phyloP scores from a whole-genome alignment of 1,140 invertebrate genomes.

The Calosoma granatense region DNA sequence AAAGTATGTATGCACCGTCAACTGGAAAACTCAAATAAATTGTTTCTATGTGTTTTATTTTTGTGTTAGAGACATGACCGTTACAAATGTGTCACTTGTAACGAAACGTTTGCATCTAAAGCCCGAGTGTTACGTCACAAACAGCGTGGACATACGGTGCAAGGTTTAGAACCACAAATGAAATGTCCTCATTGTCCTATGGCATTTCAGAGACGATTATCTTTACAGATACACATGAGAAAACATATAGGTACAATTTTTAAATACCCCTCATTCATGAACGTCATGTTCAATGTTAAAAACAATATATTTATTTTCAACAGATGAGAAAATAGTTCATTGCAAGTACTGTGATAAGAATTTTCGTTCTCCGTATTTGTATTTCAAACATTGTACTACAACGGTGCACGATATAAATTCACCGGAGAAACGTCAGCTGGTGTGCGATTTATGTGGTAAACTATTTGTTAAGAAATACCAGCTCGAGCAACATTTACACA shows the following conservation, averaged over 20 bases:
- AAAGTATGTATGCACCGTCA: slow-evolving; percentile 12
- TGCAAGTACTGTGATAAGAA: slow-evolving; percentile 18
- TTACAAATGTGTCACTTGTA: slow-evolving; percentile 32
- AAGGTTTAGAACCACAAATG: slow-evolving; percentile 16
- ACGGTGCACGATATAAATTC: slow-evolving; percentile 26
- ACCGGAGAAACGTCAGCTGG: slow-evolving; percentile 29
- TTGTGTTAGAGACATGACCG: slow-evolving; percentile 30
- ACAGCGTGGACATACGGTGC: slow-evolving; percentile 15
- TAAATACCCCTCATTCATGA: slow-evolving; percentile 20
- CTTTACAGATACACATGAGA: slow-evolving; percentile 20
- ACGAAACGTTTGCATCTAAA: slow-evolving; percentile 32
- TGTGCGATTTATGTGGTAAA: slow-evolving; percentile 30
- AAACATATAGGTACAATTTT: slow-evolving; percentile 20
- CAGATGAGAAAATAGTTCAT: slow-evolving; percentile 14
- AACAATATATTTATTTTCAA: no score
- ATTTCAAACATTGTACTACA: slow-evolving; percentile 27
- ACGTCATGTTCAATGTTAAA: no score
- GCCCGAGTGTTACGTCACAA: slow-evolving; percentile 23
- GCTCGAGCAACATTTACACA: slow-evolving; percentile 30
- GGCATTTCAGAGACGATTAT: slow-evolving; percentile 25
- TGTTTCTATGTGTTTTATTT: slow-evolving; percentile 2
- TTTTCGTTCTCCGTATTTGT: slow-evolving; percentile 15
- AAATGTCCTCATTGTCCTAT: slow-evolving; percentile 15
- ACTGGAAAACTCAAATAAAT: slow-evolving; percentile 7
- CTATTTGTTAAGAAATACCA: slow-evolving; percentile 29